Evolutionary conservation across 2,113 vertebrate species (phyloP).

Genomic region (Seriola rivoliana): DNA sequence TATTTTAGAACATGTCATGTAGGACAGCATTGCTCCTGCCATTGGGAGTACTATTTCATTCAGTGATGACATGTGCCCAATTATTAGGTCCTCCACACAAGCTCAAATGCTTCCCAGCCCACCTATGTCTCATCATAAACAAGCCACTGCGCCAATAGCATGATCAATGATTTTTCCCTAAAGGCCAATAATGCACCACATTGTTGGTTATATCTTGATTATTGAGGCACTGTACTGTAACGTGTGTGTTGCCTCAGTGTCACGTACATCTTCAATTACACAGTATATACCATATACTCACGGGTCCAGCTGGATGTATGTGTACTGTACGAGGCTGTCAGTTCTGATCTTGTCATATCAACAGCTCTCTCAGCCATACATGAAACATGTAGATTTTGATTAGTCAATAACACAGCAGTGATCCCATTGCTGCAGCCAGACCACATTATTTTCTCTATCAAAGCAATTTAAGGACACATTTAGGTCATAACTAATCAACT

Average conservation of each 20-base stretch:
- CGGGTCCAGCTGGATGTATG: constrained; percentile 1
- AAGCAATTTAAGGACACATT: constrained; percentile 77
- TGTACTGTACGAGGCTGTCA: neutral
- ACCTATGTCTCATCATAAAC: constrained; percentile 67
- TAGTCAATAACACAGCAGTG: constrained; percentile 23
- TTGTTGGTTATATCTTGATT: constrained; percentile 67
- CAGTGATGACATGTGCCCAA: constrained; percentile 72
- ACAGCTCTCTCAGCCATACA: constrained; percentile 24
- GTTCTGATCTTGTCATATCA: constrained; percentile 26
- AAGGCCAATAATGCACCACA: constrained; percentile 71
- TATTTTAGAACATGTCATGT: constrained; percentile 71
- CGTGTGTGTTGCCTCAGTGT: constrained; percentile 25
- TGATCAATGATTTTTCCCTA: constrained; percentile 69
- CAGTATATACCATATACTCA: neutral
- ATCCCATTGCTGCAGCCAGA: constrained; percentile 25
- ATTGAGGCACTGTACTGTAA: constrained; percentile 21
- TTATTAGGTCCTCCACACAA: constrained; percentile 77
- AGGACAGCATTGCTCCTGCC: constrained; percentile 64
- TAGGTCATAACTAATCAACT: constrained; percentile 86
- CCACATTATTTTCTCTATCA: constrained; percentile 51
- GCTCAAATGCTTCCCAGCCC: constrained; percentile 59
- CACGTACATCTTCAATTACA: constrained; percentile 41
- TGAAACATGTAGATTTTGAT: constrained; percentile 40
- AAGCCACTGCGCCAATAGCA: constrained; percentile 50
- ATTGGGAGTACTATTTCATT: constrained; percentile 77